These are phyloP conservation scores for Thera britannica DNA, from an alignment of 2,888 invertebrate species.

Conservation along the genomic window DNA sequence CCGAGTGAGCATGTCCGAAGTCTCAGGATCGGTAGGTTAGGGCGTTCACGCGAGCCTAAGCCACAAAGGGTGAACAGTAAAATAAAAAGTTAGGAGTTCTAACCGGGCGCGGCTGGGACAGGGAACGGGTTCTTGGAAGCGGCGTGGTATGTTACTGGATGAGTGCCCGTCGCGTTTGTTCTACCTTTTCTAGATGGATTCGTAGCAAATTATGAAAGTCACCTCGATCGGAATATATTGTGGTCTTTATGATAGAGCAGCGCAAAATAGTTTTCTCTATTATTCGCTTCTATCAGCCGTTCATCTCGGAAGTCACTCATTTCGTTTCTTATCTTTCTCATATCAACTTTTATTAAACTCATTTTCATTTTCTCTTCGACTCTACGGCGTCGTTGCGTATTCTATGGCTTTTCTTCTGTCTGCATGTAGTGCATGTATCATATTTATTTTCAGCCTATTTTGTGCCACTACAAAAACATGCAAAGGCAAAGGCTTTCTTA, in stretches of 20 bases:
- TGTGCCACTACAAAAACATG: no score
- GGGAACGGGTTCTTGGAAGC: constrained; percentile 76
- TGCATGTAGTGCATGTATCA: no score
- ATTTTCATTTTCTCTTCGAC: no score
- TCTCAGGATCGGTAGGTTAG: constrained; percentile 60
- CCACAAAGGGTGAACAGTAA: constrained; percentile 78
- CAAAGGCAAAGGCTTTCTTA: no score
- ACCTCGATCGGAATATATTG: no score
- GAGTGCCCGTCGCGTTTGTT: background rate
- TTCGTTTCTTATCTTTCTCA: no score
- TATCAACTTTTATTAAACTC: no score
- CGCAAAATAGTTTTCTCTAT: background rate
- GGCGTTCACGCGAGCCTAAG: constrained; percentile 78
- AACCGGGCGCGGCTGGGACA: constrained; percentile 79
- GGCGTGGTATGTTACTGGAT: constrained; percentile 59
- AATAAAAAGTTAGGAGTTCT: constrained; percentile 83
- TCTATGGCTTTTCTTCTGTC: no score
- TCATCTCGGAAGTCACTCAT: no score
- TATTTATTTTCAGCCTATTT: no score
- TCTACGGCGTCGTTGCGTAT: no score
- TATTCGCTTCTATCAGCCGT: background rate
- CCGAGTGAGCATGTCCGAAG: constrained; percentile 51
- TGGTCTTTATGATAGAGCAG: background rate
- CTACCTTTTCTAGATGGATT: background rate
- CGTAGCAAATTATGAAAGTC: background rate